Evolutionary conservation across 37 sponge, comb jelly and placozoan species (phyloP), one percentile per base, ranked within the genome.

Genomic region (Chondrosia reniformis): DNA sequence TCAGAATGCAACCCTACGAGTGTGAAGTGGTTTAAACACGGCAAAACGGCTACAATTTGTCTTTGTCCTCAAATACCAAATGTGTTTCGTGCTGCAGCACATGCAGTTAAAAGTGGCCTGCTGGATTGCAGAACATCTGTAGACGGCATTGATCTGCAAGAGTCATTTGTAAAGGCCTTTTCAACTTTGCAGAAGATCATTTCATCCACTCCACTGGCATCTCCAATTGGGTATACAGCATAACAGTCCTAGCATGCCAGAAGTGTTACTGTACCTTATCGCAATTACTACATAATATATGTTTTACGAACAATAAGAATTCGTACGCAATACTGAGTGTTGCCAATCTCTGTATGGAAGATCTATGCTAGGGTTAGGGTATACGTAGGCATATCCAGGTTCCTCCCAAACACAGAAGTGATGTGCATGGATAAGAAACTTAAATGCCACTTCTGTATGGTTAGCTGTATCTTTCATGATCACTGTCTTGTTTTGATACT

Each of bases 161-260:
- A 49, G 17, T 49, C 15, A 17, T 19, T 17, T 49, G 15, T 49
- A 49, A 17, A 49, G 54, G 54, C 12, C 17, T 49, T 49, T 12
- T 49, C 54, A 49, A 62, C 63, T 25, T 62, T 28, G 63, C 63
- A 62, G 63, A 22, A 62, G 63, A 62, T 62, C 63, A 22, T 62
- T 62, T 62, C 28, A 28, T 9, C 63, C 27, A 62, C 63, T n/a
- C 63, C 25, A 22, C 63, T n/a, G 28, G 27, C 28, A n/a, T 62
- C 8, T 62, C 21, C 63, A 22, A 24, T 62, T 28, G 28, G 8
- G 27, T n/a, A 25, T 22, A 62, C 63, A 62, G 63, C 28, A 28
- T 62, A 62, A 12, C 63, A 62, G 63, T 62, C 63, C 63, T 62
- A n/a, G 63, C 8, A 12, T 62, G 63, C 63, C 63, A 28, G 63